Evolutionary conservation across 2,888 invertebrate genomes (phyloP), one percentile per base, ranked within the genome.

Genomic region (Lottia gigantea): DNA sequence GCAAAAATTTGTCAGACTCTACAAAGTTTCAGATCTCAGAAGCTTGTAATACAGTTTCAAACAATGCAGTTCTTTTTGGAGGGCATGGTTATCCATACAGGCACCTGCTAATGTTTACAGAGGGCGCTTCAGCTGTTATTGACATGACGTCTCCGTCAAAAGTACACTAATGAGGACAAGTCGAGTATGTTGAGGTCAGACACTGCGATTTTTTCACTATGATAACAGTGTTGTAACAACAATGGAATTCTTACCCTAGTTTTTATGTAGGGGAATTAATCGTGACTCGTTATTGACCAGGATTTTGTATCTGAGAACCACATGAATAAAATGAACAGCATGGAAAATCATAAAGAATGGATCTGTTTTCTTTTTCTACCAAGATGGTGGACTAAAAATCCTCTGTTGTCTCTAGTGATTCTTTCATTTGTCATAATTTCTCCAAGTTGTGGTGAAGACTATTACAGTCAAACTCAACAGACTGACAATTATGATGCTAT

Each of bases 41-140:
- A 31, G 2, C 31, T 31, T 31, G 31, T 31, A 31, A 31, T 3
- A 31, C 31, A 31, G 31, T 31, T 31, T 31, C 31, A 31, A 6
- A 31, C 2, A 31, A 31, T 3, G 6, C 2, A 31, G 31, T 31
- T n/a, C n/a, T 3, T 55, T 55, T 55, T 55, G 55, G 55, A 19
- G 55, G 55, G 8, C 23, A 55, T 19, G 11, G 11, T 67, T n/a
- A 19, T 61, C 67, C 40, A 67, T 61, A 55, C 55, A 63, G 47
- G 62, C 66, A 25, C 46, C 16, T n/a, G 46, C 46, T 23, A 68
- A 71, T 71, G 70, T 74, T 70, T 72, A 72, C 61, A 74, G 74
- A 71, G 70, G 74, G 74, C 74, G 72, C 74, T 49, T 64, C 66
- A 31, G 40, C 49, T 62, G 16, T 62, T 67, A 62, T 67, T 47